Conservation (phyloP, 2,797 vertebrate species). For the Brachyrhaphis roseni region DNA sequence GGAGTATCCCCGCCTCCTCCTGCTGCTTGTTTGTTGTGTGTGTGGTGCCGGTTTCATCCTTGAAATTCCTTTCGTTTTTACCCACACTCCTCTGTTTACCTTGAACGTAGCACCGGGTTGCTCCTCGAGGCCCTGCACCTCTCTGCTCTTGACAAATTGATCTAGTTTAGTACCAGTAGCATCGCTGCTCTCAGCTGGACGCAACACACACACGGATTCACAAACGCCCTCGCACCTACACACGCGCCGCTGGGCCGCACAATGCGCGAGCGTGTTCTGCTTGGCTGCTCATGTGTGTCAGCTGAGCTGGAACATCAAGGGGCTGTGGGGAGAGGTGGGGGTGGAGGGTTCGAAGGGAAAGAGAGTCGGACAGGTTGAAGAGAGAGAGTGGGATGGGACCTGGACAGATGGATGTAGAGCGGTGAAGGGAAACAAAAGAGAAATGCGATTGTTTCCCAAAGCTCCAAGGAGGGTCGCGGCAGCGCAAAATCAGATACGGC, state of each 20-base stretch:
- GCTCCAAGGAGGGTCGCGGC: conserved; percentile 58
- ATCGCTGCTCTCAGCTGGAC: conserved; percentile 68
- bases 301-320: conserved; percentile 67
- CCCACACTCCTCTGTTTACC: conserved; percentile 57
- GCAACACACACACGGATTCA: conserved; percentile 30
- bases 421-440: conserved; percentile 59
- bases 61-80: conserved; percentile 40
- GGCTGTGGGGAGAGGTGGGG: not conserved
- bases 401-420: conserved; percentile 51
- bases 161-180: conserved; percentile 70
- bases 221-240: conserved; percentile 39
- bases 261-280: conserved; percentile 66
- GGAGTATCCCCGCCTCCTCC: conserved; percentile 53
- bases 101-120: conserved; percentile 46
- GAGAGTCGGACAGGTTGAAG: conserved; percentile 46
- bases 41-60: conserved; percentile 22
- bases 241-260: conserved; percentile 39
- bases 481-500: conserved; percentile 70
- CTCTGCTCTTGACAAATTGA: conserved; percentile 79
- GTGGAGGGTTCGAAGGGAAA: conserved; percentile 12
- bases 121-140: conserved; percentile 68
- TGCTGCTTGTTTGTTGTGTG: conserved; percentile 45
- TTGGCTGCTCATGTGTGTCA: conserved; percentile 73
- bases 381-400: conserved; percentile 52
- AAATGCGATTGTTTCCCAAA: conserved; percentile 71